Evolutionary conservation across 23 tunicate species (phyloP).

Genomic region (Ciona savignyi): DNA sequence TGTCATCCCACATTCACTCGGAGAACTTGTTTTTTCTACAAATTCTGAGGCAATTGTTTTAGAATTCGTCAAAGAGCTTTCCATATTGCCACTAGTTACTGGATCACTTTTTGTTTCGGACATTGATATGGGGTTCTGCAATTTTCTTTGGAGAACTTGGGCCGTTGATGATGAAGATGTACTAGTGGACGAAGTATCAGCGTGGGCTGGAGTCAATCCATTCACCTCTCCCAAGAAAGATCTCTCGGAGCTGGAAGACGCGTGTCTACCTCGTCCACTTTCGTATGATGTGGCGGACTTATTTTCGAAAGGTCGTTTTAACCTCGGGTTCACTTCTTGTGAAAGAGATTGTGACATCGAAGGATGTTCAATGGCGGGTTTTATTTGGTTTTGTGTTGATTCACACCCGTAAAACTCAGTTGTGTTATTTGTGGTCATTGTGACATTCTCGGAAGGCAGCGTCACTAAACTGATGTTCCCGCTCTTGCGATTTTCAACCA

Average conservation of each 20-base stretch:
- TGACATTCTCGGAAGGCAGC: neutral
- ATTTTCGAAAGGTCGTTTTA: neutral
- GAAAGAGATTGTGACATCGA: neutral
- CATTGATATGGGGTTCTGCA: no score
- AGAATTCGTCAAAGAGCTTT: neutral
- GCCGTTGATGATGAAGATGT: no score
- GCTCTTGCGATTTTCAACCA: neutral
- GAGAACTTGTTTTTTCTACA: neutral
- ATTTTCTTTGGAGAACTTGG: no score
- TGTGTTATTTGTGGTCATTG: neutral
- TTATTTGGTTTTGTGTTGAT: neutral
- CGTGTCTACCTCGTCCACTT: neutral
- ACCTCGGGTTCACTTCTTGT: no score
- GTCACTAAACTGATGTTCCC: neutral
- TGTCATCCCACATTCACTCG: neutral
- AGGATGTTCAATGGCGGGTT: neutral
- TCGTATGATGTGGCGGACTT: neutral
- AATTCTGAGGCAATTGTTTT: neutral
- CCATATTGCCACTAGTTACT: neutral
- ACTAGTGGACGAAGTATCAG: neutral
- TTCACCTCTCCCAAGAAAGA: no score
- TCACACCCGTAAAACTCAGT: neutral
- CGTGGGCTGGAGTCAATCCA: no score
- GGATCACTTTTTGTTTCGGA: neutral
- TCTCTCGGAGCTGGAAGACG: neutral